Percentiles rank a stretch among this genome's conserved stretches.
These are phyloP conservation scores for Fundulus diaphanus DNA, from an alignment of 2,797 vertebrate species.

Conservation along the genomic window DNA sequence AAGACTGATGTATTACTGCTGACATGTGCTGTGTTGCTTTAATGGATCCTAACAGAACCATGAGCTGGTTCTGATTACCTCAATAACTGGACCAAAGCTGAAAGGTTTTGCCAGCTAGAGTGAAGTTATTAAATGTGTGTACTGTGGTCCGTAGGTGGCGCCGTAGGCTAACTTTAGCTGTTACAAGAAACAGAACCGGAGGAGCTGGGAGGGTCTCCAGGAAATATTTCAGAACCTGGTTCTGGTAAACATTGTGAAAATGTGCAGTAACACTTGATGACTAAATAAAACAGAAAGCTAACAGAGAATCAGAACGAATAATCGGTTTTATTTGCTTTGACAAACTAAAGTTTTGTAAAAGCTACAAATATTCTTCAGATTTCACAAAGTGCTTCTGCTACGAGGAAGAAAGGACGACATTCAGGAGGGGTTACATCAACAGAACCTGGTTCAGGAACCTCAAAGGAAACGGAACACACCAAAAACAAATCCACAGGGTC, in stretches of 20 bases:
- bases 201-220: background rate
- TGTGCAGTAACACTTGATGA: background rate
- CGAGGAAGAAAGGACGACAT: background rate
- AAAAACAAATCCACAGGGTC: background rate
- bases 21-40: constrained; percentile 18
- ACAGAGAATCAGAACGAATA: background rate
- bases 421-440: background rate
- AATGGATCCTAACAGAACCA: background rate
- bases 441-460: background rate
- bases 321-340: constrained; percentile 7
- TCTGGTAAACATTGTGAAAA: background rate
- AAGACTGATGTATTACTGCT: background rate
- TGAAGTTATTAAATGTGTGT: background rate
- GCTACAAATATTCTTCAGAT: constrained; percentile 5
- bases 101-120: background rate
- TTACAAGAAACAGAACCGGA: background rate
- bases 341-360: background rate
- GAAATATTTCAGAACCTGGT: background rate
- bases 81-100: background rate
- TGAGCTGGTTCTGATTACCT: background rate
- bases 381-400: constrained; percentile 15
- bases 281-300: background rate
- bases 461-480: background rate
- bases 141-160: background rate
- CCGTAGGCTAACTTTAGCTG: background rate